phyloP scores from a whole-genome alignment of 2,113 vertebrate species.

The Toxostoma redivivum region DNA sequence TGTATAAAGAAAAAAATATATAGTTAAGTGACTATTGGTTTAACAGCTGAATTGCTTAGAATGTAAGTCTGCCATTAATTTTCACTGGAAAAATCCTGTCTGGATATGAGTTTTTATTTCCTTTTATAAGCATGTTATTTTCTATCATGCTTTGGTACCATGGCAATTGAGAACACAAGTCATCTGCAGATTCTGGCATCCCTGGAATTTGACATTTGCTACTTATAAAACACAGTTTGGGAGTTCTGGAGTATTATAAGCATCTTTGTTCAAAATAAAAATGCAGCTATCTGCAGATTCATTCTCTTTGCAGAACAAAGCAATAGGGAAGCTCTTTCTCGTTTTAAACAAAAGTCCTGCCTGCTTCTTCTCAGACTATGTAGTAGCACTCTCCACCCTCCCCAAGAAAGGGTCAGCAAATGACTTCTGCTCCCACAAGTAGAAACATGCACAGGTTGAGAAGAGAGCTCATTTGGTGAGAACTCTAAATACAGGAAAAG shows the following conservation, averaged over 20 bases:
- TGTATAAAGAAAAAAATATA: not conserved
- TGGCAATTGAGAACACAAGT: slow-evolving; percentile 2
- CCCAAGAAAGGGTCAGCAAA: not conserved
- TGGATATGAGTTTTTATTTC: not conserved
- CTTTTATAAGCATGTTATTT: slow-evolving; percentile 2
- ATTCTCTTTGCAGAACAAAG: not conserved
- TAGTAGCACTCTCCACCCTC: not conserved
- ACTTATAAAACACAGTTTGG: not conserved
- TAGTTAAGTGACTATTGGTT: not conserved
- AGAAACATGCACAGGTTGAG: not conserved
- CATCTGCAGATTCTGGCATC: slow-evolving; percentile 17
- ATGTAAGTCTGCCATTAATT: not conserved
- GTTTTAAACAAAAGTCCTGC: not conserved
- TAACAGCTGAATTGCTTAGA: not conserved
- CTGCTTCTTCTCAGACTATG: not conserved
- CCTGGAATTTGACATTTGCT: slow-evolving; percentile 38
- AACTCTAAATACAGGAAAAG: not conserved
- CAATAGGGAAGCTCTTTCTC: not conserved
- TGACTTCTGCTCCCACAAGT: not conserved
- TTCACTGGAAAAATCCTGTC: not conserved
- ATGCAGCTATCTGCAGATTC: not conserved
- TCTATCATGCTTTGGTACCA: not conserved
- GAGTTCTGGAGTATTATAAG: not conserved
- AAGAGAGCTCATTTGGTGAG: not conserved
- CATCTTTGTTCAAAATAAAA: slow-evolving; percentile 28